phyloP scores from a whole-genome alignment of 2,113 vertebrate species.

The Rhodinocichla rosea region DNA sequence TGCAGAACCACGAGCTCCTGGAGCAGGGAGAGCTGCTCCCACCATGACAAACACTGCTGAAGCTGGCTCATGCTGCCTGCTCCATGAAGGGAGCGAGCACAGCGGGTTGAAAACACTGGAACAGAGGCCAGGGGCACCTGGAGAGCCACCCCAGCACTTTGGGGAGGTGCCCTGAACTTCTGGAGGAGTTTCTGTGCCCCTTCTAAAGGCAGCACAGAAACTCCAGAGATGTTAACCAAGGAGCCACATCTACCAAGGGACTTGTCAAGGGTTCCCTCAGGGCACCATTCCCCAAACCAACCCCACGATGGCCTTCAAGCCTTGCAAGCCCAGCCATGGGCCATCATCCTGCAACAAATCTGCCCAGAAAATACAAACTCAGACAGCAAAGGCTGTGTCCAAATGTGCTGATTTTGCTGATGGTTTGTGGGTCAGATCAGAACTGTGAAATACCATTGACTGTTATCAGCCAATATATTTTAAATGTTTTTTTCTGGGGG shows the following conservation, averaged over 20 bases:
- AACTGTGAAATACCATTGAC: neutral
- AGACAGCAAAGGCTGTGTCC: neutral
- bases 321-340: neutral
- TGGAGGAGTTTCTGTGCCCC: neutral
- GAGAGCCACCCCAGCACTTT: neutral
- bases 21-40: neutral
- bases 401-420: neutral
- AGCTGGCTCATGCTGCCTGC: neutral
- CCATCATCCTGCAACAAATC: neutral
- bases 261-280: neutral
- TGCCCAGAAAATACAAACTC: neutral
- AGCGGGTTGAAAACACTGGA: neutral
- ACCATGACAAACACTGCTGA: neutral
- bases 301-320: neutral
- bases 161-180: too few species aligned
- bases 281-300: neutral
- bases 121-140: neutral
- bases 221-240: neutral
- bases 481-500: neutral
- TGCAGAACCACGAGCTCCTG: neutral
- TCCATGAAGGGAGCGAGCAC: neutral
- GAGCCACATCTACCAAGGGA: neutral
- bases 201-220: neutral
- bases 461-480: neutral
- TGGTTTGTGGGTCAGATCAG: neutral